Evolutionary conservation across 1,140 invertebrate genomes (phyloP).

Genomic region (Neocloeon triangulifer): DNA sequence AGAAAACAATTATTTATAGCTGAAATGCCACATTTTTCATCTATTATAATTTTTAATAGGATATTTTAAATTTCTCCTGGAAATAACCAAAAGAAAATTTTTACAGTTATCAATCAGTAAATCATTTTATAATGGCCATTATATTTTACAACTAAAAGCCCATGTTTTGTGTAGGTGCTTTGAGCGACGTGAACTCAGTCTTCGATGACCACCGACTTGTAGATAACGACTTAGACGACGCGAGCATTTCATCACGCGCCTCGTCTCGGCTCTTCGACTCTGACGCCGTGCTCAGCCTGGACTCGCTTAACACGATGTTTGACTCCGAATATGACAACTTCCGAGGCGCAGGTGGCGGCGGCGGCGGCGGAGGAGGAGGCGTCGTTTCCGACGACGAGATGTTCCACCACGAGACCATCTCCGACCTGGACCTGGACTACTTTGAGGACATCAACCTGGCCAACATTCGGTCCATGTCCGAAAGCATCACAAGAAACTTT

Average conservation of each 20-base stretch:
- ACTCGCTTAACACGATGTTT: constrained; percentile 57
- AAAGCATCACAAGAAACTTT: constrained; percentile 50
- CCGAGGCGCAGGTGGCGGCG: constrained; percentile 7
- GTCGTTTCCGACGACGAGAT: constrained; percentile 16
- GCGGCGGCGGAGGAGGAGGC: not conserved
- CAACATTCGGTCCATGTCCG: constrained; percentile 47
- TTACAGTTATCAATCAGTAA: too few species aligned
- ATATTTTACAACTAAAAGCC: too few species aligned
- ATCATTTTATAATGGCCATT: too few species aligned
- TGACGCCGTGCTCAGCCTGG: constrained; percentile 47
- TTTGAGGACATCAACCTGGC: constrained; percentile 47
- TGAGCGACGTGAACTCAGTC: constrained; percentile 68
- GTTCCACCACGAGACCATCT: constrained; percentile 17
- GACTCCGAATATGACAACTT: constrained; percentile 61
- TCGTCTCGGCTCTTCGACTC: constrained; percentile 53
- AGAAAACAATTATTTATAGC: too few species aligned
- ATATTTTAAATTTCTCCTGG: too few species aligned
- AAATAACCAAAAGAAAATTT: too few species aligned
- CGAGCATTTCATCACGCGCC: constrained; percentile 50
- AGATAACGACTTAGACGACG: constrained; percentile 42
- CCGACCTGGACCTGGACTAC: constrained; percentile 16
- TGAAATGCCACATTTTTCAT: too few species aligned
- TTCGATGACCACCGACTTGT: constrained; percentile 40
- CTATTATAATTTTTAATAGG: too few species aligned
- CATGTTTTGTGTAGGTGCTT: too few species aligned